Evolutionary conservation across 2,797 vertebrate species (phyloP), one percentile per base, ranked within the genome.

Genomic region (Anableps anableps): DNA sequence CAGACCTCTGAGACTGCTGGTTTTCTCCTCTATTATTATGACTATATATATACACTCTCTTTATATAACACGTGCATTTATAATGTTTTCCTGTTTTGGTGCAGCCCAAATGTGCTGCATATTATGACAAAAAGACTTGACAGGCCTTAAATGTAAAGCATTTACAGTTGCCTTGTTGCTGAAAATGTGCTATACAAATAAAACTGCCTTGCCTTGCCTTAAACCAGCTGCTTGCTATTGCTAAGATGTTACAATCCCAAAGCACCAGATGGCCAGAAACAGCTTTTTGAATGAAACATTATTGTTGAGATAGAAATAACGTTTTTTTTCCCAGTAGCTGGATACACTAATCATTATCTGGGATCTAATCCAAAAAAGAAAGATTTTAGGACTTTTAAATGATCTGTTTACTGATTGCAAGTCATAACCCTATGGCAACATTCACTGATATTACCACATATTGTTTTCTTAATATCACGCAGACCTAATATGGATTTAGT

Each of bases 11-110:
- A 90, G 93, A 89, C 83, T 72, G 83, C 86, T 19, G 83, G 80
- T 89, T 89, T 90, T 87, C 91, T 91, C 83, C 90, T 89, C 93
- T 94, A 89, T 92, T 88, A 93, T 94, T 94, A 93, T 79, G 78
- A 77, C 92, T 94, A 94, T 91, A 93, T 94, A 90, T 94, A 94
- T 93, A 87, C 31, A 62, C 75, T 82, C 71, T 83, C 76, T 77
- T 88, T 87, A 77, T 75, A 73, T 78, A 72, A 87, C 87, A 88
- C 82, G 90, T 91, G 88, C 86, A 80, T 85, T 90, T 88, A 83
- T 83, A 78, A 82, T 86, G 76, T 62, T 38, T 80, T 74, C 58
- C 78, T 84, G 64, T 84, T 83, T 73, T 80, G 75, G 85, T 55
- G 78, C 83, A 66, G 74, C 45, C 73, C 38, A 72, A 79, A 86